Conservation (phyloP, 2,113 vertebrate species). For the Castor canadensis region DNA sequence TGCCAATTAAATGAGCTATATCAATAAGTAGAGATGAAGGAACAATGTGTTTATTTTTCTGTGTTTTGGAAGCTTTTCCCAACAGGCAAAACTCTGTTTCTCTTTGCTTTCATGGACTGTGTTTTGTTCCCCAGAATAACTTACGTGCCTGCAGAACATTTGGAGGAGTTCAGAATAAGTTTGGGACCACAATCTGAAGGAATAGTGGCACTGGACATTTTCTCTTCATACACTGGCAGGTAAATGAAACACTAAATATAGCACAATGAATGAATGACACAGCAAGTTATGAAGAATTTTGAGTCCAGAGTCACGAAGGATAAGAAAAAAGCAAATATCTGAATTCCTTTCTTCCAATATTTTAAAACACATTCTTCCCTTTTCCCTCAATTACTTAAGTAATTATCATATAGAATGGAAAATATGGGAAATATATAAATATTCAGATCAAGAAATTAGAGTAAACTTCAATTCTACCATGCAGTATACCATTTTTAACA, state of each 20-base stretch:
- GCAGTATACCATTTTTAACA: neutral
- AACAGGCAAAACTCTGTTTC: neutral
- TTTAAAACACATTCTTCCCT: neutral
- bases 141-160: conserved; percentile 93
- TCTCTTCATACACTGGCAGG: conserved; percentile 80
- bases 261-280: neutral
- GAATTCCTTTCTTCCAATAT: neutral
- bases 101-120: conserved; percentile 48
- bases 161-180: conserved; percentile 91
- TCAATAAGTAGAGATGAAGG: neutral
- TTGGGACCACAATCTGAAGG: conserved; percentile 83
- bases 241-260: conserved; percentile 66
- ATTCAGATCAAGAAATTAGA: neutral
- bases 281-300: neutral
- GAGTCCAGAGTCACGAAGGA: neutral
- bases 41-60: neutral
- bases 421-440: neutral
- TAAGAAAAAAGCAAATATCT: neutral
- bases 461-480: neutral
- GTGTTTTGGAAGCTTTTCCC: neutral
- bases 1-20: neutral
- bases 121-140: conserved; percentile 90
- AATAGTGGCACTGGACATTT: conserved; percentile 78
- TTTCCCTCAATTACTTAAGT: neutral
- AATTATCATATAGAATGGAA: neutral